These are phyloP conservation scores for Formica aserva DNA, from an alignment of 2,888 invertebrate species.

Conservation along the genomic window DNA sequence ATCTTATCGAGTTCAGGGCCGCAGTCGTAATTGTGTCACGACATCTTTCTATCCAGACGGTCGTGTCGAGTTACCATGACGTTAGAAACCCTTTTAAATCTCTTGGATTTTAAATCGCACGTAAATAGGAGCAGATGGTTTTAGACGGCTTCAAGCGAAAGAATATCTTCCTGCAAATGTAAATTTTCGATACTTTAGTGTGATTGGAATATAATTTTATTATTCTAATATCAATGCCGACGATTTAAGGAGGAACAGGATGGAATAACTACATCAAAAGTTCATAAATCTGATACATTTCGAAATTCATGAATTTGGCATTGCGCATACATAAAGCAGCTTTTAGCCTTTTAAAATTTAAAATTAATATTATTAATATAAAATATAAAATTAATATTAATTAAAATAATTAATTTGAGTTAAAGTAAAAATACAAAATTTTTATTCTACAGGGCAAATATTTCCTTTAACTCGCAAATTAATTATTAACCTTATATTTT, in stretches of 20 bases:
- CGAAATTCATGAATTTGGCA: too few species aligned
- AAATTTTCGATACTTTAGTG: neutral
- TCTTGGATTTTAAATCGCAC: neutral
- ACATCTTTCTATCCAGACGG: constrained; percentile 4
- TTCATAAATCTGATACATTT: too few species aligned
- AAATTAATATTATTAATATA: too few species aligned
- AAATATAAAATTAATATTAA: too few species aligned
- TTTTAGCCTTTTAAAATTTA: too few species aligned
- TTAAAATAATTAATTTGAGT: too few species aligned
- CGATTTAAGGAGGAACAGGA: neutral
- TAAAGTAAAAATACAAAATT: too few species aligned
- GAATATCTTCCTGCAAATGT: neutral
- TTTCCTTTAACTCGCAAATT: too few species aligned
- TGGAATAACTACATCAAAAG: too few species aligned
- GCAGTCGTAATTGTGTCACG: constrained; percentile 28
- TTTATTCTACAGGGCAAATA: too few species aligned
- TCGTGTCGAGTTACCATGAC: neutral
- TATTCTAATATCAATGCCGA: neutral
- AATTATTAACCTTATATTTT: too few species aligned
- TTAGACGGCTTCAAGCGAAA: neutral
- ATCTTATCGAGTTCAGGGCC: constrained; percentile 74
- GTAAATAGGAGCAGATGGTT: neutral
- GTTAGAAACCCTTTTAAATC: constrained; percentile 14
- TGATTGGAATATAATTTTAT: neutral
- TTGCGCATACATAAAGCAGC: too few species aligned